Conservation (phyloP, 2,888 invertebrate species). For the Dorcus parallelipipedus region DNA sequence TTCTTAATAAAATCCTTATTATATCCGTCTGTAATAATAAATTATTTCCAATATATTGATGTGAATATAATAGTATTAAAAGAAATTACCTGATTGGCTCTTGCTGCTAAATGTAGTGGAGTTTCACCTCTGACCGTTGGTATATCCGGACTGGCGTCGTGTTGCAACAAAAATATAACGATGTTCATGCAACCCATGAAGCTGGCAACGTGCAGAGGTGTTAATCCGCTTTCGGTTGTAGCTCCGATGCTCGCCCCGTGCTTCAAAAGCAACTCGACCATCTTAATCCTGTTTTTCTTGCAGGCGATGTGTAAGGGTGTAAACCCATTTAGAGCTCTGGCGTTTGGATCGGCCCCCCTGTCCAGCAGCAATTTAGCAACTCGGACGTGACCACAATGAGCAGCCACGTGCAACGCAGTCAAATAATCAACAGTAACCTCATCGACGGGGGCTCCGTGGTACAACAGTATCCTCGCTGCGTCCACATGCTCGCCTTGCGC, state of each 20-base stretch:
- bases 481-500: conserved; percentile 98
- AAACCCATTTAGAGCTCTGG: conserved; percentile 94
- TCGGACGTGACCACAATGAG: conserved; percentile 89
- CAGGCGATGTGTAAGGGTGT: conserved; percentile 98
- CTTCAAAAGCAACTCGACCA: conserved; percentile 91
- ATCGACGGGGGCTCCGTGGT: conserved; percentile 96
- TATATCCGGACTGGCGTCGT: conserved; percentile 90
- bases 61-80: no score
- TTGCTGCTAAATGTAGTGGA: conserved; percentile 90
- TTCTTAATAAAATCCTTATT: conserved; percentile 88
- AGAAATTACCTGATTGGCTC: conserved; percentile 79
- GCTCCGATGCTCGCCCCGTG: conserved; percentile 84
- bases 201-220: conserved; percentile 95
- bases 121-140: conserved; percentile 96
- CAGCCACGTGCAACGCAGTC: conserved; percentile 94
- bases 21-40: conserved; percentile 69
- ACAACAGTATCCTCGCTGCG: conserved; percentile 85
- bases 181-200: conserved; percentile 99
- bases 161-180: conserved; percentile 90
- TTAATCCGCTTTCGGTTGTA: conserved; percentile 79
- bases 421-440: conserved; percentile 98
- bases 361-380: conserved; percentile 91
- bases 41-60: no score
- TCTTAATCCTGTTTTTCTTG: conserved; percentile 96
- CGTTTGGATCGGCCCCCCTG: conserved; percentile 94